Conservation (phyloP, 2,797 vertebrate genomes). For the Anguilla obscura region DNA sequence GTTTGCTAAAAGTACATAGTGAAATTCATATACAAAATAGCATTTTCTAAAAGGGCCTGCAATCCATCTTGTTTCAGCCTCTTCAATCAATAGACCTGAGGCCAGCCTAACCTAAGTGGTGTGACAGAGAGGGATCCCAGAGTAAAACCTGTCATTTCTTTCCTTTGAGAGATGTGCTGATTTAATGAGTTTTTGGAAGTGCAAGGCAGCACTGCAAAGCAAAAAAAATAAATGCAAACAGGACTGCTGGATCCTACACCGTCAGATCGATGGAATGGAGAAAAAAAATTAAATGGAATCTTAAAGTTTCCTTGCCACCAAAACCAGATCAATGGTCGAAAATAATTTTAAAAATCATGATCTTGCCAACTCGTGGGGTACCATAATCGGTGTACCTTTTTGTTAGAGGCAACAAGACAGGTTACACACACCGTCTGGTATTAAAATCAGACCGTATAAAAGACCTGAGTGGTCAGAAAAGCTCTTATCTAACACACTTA, state of each 20-base stretch:
- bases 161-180: not conserved
- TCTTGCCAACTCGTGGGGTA: not conserved
- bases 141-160: slow-evolving; percentile 12
- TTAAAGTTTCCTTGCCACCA: not conserved
- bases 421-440: slow-evolving; percentile 18
- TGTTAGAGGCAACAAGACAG: slow-evolving; percentile 5
- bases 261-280: not conserved
- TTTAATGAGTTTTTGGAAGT: not conserved
- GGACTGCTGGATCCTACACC: not conserved
- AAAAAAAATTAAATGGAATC: not conserved
- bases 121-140: slow-evolving; percentile 12
- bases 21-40: not conserved
- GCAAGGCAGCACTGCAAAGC: not conserved
- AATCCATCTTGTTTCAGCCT: slow-evolving; percentile 37
- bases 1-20: not conserved
- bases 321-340: not conserved
- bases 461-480: not conserved
- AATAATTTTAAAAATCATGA: not conserved
- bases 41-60: not conserved
- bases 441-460: slow-evolving; percentile 8
- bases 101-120: not conserved
- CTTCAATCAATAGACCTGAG: slow-evolving; percentile 20
- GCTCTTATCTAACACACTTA: slow-evolving; percentile 28
- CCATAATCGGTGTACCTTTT: not conserved
- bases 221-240: not conserved